Evolutionary conservation across 2,888 invertebrate species (phyloP), one percentile per base, ranked within the genome.

Genomic region (Iselma pallidipennis): DNA sequence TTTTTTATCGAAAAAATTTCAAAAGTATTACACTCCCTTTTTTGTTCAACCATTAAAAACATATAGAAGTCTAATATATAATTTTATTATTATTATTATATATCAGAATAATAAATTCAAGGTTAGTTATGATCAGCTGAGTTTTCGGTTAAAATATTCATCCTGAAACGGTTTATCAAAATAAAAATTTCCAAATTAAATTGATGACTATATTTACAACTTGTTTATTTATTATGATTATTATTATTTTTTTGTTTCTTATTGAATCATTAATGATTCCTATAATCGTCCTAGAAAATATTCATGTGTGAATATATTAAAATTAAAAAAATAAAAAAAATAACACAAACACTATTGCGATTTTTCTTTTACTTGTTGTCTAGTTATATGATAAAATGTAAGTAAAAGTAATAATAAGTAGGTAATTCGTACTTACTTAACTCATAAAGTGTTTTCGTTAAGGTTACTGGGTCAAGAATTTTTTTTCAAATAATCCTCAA

Each of bases 401-500:
- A 50, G 23, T 14, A 12, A 50, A 12, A 23, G 25, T 21, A 25
- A 12, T 14, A 10, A n/a, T 50, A 50, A 25, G 50, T 25, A 23
- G 26, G 25, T 21, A 50, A 26, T 4, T 25, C 5, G 25, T 6
- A 6, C 25, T n/a, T n/a, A n/a, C n/a, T n/a, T n/a, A n/a, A n/a
- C n/a, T 25, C 3, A 25, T 25, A 25, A 52, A 52, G 28, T 9
- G 31, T 9, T 51, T 26, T 26, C 16, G 51, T n/a, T 52, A 52
- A 52, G 52, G 52, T 52, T 28, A 52, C 31, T 52, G 31, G 52
- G 52, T 52, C 52, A 52, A 52, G 52, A 29, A 25, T 25, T 52
- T 52, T 52, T 51, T 52, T 50, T 26, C 14, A 21, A 21, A 16
- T n/a, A 49, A 19, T n/a, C n/a, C 5, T 25, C 25, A 25, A 25